These are phyloP conservation scores for Folsomia candida DNA, from an alignment of 2,888 invertebrate genomes.

Conservation along the genomic window DNA sequence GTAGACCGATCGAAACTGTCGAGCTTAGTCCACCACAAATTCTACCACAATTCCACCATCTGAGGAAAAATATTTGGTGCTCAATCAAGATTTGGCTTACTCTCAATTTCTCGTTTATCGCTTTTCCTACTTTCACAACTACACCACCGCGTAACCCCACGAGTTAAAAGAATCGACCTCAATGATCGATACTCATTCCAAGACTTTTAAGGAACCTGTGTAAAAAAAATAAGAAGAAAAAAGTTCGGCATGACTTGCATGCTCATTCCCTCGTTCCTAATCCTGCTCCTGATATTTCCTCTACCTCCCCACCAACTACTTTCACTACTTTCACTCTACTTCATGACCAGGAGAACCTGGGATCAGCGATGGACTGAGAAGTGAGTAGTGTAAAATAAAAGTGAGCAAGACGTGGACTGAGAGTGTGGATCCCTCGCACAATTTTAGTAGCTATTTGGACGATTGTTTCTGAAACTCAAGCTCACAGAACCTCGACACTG, in stretches of 20 bases:
- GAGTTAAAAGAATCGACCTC: conserved; percentile 25
- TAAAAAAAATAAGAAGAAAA: conserved; percentile 6
- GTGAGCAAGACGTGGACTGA: not conserved
- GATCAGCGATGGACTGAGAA: not conserved
- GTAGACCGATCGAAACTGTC: not conserved
- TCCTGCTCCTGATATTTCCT: not conserved
- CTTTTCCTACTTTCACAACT: not conserved
- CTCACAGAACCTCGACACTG: not conserved
- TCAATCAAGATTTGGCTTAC: conserved; percentile 3
- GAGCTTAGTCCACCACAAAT: not conserved
- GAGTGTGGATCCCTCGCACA: not conserved
- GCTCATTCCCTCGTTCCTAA: conserved; percentile 9
- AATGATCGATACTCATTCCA: conserved; percentile 27
- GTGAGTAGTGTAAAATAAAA: not conserved
- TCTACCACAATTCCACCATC: not conserved
- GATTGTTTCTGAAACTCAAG: not conserved
- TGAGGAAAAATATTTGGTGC: not conserved
- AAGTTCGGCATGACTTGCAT: conserved; percentile 22
- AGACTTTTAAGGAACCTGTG: not conserved
- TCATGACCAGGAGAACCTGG: not conserved
- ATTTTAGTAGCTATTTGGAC: too few species aligned
- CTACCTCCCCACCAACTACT: not conserved
- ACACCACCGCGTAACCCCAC: not conserved
- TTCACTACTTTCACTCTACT: not conserved
- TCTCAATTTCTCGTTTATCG: not conserved